Conservation (phyloP, 2,113 vertebrate species). For the Pristiophorus japonicus region DNA sequence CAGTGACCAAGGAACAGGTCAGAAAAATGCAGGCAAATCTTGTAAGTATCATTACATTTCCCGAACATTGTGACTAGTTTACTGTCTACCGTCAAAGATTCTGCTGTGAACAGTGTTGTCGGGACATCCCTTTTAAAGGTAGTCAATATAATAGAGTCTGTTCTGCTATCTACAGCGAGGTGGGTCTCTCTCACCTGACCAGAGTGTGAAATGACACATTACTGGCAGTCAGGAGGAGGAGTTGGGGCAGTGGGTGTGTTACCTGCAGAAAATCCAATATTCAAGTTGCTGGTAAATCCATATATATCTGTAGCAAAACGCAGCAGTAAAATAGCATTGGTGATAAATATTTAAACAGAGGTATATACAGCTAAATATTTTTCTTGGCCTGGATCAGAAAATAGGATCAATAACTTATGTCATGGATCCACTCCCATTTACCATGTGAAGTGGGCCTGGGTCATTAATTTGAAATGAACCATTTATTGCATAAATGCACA, state of each 20-base stretch:
- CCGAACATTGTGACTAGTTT: neutral
- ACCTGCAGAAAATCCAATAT: neutral
- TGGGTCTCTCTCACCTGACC: neutral
- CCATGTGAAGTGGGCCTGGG: neutral
- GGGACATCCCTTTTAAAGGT: neutral
- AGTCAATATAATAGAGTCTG: neutral
- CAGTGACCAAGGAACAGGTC: neutral
- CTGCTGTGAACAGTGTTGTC: neutral
- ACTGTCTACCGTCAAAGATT: neutral
- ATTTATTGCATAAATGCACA: neutral
- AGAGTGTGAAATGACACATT: neutral
- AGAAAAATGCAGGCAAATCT: neutral
- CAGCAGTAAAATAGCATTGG: neutral
- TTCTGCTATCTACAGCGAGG: neutral
- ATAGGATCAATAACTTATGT: neutral
- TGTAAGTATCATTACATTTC: neutral
- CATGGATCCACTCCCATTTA: neutral
- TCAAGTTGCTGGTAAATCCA: neutral
- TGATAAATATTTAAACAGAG: neutral
- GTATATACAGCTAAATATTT: neutral
- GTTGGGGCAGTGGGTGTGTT: neutral
- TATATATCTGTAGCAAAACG: neutral
- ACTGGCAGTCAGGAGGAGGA: neutral
- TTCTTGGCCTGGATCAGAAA: neutral
- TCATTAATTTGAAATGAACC: neutral